Base-by-base conservation (phyloP, 1,140 invertebrate genomes). In the Danaus plexippus region DNA sequence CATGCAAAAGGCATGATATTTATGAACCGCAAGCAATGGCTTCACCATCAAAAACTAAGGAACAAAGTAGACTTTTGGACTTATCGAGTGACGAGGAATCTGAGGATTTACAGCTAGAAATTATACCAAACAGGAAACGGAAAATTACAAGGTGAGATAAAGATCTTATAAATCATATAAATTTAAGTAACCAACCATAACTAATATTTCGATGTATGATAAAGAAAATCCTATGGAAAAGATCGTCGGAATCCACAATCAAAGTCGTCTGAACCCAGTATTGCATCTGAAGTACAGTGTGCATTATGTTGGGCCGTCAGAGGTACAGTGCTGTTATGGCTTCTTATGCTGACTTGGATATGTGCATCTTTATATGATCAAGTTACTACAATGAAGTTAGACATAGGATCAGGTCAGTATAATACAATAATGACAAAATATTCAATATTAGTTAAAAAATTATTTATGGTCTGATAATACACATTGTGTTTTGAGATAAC, bases 11-110 rank as follows among this genome's bases (percentile, higher is more conserved):
- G 75, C 50, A 85, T 82, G 78, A 67, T 69, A 53, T 69, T 47
- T 64, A 66, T 64, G 65, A 66, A 67, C 53, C 47, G 59, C 58
- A 52, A 50, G 81, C 65, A 61, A 87, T 87, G 84, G 80, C 83
- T 57, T 45, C 77, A 60, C 69, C 80, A 57, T 69, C 73, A 43
- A 88, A 87, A 68, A 88, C 88, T 69, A 88, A 91, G 63, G 91
- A 92, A 84, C 90, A 90, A 47, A 90, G 90, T 73, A 89, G 90
- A 64, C 85, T 92, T 12, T 75, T 92, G 63, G 89, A 90, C 65
- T 74, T 90, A 49, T 87, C 90, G 13, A 90, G 89, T 43, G 89
- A 90, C 52, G 89, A 88, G 66, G 89, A 91, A 52, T 90, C 90
- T 0, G 89, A 91, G 63, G 80, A 90, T 52, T 86, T 90, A n/a